Evolutionary conservation across 2,888 invertebrate species (phyloP).

Genomic region (Chloroclysta siterata): DNA sequence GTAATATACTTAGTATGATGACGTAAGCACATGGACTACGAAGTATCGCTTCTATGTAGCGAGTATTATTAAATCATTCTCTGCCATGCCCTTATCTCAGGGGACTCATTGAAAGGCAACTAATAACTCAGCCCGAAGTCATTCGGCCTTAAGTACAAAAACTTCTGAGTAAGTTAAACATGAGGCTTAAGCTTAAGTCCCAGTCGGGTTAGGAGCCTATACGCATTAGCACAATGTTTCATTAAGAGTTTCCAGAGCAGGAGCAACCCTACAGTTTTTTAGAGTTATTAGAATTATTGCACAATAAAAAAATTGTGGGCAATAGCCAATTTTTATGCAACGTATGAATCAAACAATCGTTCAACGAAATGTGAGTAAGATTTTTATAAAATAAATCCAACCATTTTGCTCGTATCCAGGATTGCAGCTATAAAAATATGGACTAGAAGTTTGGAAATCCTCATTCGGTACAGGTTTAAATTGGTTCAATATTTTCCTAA

Average conservation of each 20-base stretch:
- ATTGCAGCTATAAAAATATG: not conserved
- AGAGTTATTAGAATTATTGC: not conserved
- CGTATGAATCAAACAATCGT: not conserved
- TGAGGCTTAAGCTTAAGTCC: constrained; percentile 20
- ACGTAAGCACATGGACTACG: too few species aligned
- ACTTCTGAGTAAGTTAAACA: constrained; percentile 27
- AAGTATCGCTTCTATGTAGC: not conserved
- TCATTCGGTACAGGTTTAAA: not conserved
- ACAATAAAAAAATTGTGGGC: not conserved
- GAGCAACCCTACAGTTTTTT: not conserved
- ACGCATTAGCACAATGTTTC: not conserved
- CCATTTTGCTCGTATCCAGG: not conserved
- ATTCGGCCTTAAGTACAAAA: constrained; percentile 22
- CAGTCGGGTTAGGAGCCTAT: constrained; percentile 3
- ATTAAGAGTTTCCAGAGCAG: not conserved
- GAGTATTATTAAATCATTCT: not conserved
- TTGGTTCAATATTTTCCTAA: not conserved
- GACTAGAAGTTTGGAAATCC: not conserved
- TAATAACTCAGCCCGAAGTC: constrained; percentile 26
- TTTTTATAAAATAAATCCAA: not conserved
- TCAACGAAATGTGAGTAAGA: not conserved
- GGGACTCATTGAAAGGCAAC: constrained; percentile 20
- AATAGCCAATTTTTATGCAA: not conserved
- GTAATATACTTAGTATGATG: too few species aligned
- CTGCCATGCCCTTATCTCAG: constrained; percentile 8